phyloP scores from a whole-genome alignment of 2,888 invertebrate species.

The Leptura quadrifasciata region DNA sequence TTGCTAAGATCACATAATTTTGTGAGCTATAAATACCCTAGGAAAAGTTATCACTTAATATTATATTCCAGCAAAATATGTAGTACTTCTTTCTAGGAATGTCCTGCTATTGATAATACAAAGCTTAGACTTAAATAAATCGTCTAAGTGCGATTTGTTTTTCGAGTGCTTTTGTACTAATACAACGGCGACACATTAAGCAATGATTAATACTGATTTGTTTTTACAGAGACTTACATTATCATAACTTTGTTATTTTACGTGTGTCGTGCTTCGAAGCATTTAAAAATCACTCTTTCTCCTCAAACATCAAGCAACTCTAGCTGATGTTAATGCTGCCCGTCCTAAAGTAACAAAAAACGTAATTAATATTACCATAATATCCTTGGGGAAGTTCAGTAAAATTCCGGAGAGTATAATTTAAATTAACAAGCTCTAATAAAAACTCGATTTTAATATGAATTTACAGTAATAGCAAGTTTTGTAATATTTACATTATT shows the following conservation, averaged over 20 bases:
- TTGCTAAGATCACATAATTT: no score
- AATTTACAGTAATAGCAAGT: neutral
- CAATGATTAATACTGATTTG: slow-evolving; percentile 23
- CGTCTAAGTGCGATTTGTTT: neutral
- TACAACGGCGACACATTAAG: neutral
- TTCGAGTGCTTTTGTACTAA: neutral
- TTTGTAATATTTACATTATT: neutral
- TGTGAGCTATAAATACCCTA: no score
- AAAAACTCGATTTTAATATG: neutral
- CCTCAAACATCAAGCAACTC: slow-evolving; percentile 1
- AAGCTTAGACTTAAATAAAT: neutral
- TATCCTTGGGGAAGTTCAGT: neutral
- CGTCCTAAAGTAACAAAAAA: neutral
- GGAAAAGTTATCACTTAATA: no score
- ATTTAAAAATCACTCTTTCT: slow-evolving; percentile 39
- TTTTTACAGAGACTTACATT: slow-evolving; percentile 19
- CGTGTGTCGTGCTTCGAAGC: slow-evolving; percentile 20
- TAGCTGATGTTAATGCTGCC: neutral
- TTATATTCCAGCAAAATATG: neutral
- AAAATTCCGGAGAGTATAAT: neutral
- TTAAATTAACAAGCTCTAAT: neutral
- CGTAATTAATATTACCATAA: neutral
- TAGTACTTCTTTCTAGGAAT: neutral
- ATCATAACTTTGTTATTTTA: slow-evolving; percentile 38
- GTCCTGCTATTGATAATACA: no score